phyloP scores from a whole-genome alignment of 1,140 invertebrate genomes.

The Philotrypesis tridentata region DNA sequence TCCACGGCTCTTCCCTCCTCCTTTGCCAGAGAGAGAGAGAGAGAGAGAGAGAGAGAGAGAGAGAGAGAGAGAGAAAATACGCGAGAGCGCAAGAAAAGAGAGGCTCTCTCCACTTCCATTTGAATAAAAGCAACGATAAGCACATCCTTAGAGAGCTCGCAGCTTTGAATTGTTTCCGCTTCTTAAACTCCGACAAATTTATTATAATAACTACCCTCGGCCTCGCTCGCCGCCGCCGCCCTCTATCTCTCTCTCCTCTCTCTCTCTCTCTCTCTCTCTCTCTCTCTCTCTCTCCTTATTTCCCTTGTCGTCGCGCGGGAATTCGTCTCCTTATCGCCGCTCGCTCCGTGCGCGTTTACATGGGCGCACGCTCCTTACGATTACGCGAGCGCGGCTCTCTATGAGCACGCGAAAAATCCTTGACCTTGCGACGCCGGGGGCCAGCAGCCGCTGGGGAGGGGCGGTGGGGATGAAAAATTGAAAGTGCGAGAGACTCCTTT shows the following conservation, averaged over 20 bases:
- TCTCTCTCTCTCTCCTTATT: no score
- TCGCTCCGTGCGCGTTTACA: no score
- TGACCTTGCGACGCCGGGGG: slow-evolving; percentile 33
- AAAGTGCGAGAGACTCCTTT: slow-evolving; percentile 37
- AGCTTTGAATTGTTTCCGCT: slow-evolving; percentile 74
- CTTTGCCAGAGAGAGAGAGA: neutral
- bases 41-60: slow-evolving; percentile 6
- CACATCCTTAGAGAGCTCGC: slow-evolving; percentile 72
- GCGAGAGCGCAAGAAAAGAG: neutral
- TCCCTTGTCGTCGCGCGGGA: no score
- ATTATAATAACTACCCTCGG: slow-evolving; percentile 74
- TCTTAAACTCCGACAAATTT: slow-evolving; percentile 74
- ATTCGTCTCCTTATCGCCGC: neutral
- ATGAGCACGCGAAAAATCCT: neutral
- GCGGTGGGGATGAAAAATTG: slow-evolving; percentile 42
- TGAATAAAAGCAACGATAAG: slow-evolving; percentile 74
- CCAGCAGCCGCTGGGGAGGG: slow-evolving; percentile 43
- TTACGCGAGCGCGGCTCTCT: neutral
- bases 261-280: no score
- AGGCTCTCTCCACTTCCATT: slow-evolving; percentile 67
- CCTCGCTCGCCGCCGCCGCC: slow-evolving; percentile 59
- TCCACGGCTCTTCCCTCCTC: neutral
- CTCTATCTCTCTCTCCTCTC: no score
- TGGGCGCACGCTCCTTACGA: slow-evolving; percentile 2
- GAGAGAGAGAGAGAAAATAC: slow-evolving; percentile 22